Evolutionary conservation across 2,797 vertebrate species (phyloP), one percentile per base, ranked within the genome.

Genomic region (Yasuhikotakia modesta): DNA sequence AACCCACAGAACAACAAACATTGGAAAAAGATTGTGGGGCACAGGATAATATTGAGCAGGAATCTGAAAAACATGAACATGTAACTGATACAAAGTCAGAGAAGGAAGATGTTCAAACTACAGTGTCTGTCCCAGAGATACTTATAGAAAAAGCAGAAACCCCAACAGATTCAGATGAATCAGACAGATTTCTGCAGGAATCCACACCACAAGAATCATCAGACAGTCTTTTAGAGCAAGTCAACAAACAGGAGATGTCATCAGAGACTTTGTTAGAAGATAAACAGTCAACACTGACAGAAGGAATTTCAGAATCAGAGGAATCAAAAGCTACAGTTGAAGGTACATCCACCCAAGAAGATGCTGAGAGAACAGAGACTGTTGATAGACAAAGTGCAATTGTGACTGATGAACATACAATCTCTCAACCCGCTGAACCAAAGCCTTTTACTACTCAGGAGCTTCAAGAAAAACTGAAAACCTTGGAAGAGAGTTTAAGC

Each of bases 401-500:
- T 35, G 88, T 88, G 82, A 90, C 87, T 66, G 87, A 90, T 19
- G 88, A 83, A 52, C 85, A 67, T 65, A 39, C 1, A 11, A 68
- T 48, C 48, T 21, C 58, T 17, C 22, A 78, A 69, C 46, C 32
- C 13, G 53, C 45, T 2, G 21, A 78, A 61, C 63, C 75, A 39
- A 45, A 79, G 19, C 12, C 65, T 78, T 12, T 74, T n/a, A 53
- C 70, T 52, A 69, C 93, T 21, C 79, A 87, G 0, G 87, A 77
- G 0, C 90, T 98, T 68, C 92, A 93, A 79, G 93, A 88, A 80
- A 96, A 94, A 87, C 81, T 98, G 11, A 87, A 85, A 17, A 82
- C 79, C 73, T 90, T 98, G 21, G 94, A 97, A 85, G 82, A 90
- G 57, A 92, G 95, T 85, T 88, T 99, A 82, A 90, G 86, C 70